These are phyloP conservation scores for Leptopilina syphax DNA, from an alignment of 2,888 invertebrate genomes.

Conservation along the genomic window DNA sequence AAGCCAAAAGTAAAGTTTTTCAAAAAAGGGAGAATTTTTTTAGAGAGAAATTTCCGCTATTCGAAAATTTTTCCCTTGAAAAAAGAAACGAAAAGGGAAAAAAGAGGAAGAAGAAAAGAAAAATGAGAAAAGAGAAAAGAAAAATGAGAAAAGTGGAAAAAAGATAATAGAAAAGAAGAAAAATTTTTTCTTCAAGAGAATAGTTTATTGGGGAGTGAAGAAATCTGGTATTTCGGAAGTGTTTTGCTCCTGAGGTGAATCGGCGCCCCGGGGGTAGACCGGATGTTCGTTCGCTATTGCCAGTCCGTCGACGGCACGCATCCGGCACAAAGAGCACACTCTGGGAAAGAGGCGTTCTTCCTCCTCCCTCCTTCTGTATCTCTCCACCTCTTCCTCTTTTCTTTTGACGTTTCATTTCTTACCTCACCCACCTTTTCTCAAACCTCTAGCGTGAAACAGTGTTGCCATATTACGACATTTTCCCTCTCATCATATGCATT, in stretches of 20 bases:
- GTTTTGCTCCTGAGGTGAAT: conserved; percentile 62
- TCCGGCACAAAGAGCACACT: conserved; percentile 70
- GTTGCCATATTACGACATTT: conserved; percentile 37
- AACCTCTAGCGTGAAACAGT: conserved; percentile 19
- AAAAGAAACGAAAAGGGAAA: too few relatives aligned
- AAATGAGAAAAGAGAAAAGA: too few relatives aligned
- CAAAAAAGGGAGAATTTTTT: too few relatives aligned
- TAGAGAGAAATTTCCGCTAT: too few relatives aligned
- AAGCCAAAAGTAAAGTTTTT: too few relatives aligned
- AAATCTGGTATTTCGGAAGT: background rate
- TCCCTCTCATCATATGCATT: conserved; percentile 24
- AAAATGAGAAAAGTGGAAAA: too few relatives aligned
- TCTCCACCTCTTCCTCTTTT: conserved; percentile 50
- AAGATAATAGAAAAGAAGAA: too few relatives aligned
- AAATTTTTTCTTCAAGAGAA: too few relatives aligned
- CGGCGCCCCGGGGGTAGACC: conserved; percentile 65
- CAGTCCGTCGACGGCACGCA: conserved; percentile 68
- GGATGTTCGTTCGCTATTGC: conserved; percentile 73
- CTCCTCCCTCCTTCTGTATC: conserved; percentile 45
- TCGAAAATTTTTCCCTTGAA: too few relatives aligned
- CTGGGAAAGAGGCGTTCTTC: conserved; percentile 68
- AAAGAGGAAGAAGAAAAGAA: too few relatives aligned
- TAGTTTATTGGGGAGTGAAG: too few relatives aligned
- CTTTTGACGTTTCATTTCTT: conserved; percentile 48
- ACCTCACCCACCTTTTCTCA: conserved; percentile 36